Evolutionary conservation across 2,113 vertebrate genomes (phyloP).

Genomic region (Elaphurus davidianus): DNA sequence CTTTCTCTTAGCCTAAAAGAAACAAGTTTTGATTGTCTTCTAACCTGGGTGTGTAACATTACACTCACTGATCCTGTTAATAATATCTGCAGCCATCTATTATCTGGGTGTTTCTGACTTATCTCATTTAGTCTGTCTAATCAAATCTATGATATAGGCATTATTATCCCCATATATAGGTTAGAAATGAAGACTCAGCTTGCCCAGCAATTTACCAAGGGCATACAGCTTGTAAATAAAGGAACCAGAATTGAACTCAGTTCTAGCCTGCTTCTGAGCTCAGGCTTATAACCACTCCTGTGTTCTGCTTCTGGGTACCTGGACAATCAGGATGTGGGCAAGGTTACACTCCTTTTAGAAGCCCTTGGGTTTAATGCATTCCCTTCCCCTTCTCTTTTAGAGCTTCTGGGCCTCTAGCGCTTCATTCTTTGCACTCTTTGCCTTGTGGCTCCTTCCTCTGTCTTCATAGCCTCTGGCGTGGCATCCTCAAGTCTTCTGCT

Average conservation of each 20-base stretch:
- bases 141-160: background rate
- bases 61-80: background rate
- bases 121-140: background rate
- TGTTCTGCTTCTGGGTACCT: background rate
- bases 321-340: background rate
- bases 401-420: background rate
- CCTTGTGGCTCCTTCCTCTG: background rate
- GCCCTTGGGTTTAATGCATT: background rate
- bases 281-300: background rate
- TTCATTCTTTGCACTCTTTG: background rate
- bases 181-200: background rate
- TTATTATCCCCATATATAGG: background rate
- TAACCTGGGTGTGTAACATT: background rate
- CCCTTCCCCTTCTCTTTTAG: background rate
- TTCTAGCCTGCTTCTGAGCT: background rate
- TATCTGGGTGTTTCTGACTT: background rate
- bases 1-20: conserved; percentile 1
- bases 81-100: background rate
- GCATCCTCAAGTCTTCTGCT: background rate
- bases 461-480: background rate
- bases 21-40: background rate
- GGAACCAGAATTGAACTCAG: background rate
- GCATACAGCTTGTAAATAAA: background rate
- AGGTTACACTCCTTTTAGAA: background rate
- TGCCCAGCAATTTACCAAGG: background rate